phyloP scores from a whole-genome alignment of 2,797 vertebrate genomes.

The Ctenopoma multispine region DNA sequence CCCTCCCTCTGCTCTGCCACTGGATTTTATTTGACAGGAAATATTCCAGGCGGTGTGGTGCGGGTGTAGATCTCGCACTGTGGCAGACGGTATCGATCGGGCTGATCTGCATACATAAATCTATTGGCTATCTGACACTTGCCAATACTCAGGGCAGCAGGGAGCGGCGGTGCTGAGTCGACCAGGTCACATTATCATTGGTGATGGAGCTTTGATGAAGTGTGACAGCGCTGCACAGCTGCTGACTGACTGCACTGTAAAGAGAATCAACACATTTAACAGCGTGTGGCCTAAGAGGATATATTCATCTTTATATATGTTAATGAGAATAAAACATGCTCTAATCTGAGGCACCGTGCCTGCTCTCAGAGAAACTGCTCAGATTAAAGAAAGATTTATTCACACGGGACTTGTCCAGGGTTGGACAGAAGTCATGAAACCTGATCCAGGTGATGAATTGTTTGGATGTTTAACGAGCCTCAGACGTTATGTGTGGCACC shows the following conservation, averaged over 20 bases:
- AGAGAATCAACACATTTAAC: constrained; percentile 14
- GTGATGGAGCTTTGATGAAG: constrained; percentile 85
- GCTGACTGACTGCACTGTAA: constrained; percentile 52
- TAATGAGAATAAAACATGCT: too few relatives aligned
- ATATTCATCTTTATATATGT: too few relatives aligned
- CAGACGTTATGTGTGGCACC: too few relatives aligned
- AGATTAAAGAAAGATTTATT: too few relatives aligned
- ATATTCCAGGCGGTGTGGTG: constrained; percentile 67
- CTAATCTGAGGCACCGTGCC: too few relatives aligned
- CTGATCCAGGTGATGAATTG: too few relatives aligned
- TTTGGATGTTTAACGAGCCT: too few relatives aligned
- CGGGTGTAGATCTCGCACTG: constrained; percentile 73
- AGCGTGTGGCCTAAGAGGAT: not conserved
- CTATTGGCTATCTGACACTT: constrained; percentile 86
- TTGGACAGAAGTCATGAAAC: too few relatives aligned
- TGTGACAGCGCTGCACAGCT: constrained; percentile 69
- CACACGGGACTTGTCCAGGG: too few relatives aligned
- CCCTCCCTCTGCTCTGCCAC: constrained; percentile 39
- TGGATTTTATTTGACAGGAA: constrained; percentile 77
- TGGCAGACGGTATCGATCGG: constrained; percentile 76
- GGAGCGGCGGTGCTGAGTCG: constrained; percentile 80
- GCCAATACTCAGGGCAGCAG: constrained; percentile 79
- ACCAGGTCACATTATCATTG: constrained; percentile 80
- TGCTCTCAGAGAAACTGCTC: too few relatives aligned
- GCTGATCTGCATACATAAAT: constrained; percentile 86